Evolutionary conservation across 2,888 invertebrate genomes (phyloP), one percentile per base, ranked within the genome.

Genomic region (Lordiphosa andalusiaca): DNA sequence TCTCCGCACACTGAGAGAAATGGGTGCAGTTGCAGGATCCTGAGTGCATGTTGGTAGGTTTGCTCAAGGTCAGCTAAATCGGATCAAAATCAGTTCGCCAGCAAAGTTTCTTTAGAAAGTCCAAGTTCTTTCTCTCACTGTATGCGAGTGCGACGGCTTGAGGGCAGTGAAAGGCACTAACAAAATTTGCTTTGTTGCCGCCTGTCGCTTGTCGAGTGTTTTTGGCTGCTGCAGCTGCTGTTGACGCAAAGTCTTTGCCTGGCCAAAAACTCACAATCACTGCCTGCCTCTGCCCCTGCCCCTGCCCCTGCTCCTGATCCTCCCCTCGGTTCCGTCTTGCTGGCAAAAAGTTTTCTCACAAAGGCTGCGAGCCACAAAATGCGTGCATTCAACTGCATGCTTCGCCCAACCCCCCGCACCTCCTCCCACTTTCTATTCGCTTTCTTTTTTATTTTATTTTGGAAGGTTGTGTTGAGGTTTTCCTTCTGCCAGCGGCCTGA

Each of bases 311-410:
- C n/a, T n/a, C n/a, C n/a, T 54, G 39, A 42, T 49, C 39, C 13
- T 10, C 3, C 23, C 33, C 39, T 35, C 55, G 16, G 23, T 21
- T 9, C 23, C 25, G 10, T 25, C 13, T 37, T 38, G 44, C 44
- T 47, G 58, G 58, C 16, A 42, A 49, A 58, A 51, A 50, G 46
- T 63, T 58, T 48, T 30, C 50, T 60, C 65, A 44, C 72, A 77
- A 72, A 64, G 70, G 38, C 71, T 77, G 40, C 51, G 44, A 60
- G 70, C 64, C 71, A 60, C 64, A 65, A 71, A 76, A 67, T 73
- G 77, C 71, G 71, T 80, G 81, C 77, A 67, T 66, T 81, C 77
- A 73, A 67, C 62, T 81, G 81, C 67, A 72, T 49, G 57, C 48
- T 2, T 19, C 19, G 3, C 62, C 4, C n/a, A n/a, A n/a, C n/a